A percentile compares a stretch with the other conserved stretches of the same genome.
These are phyloP conservation scores for Gavialis gangeticus DNA, from an alignment of 2,113 vertebrate genomes.

Conservation along the genomic window DNA sequence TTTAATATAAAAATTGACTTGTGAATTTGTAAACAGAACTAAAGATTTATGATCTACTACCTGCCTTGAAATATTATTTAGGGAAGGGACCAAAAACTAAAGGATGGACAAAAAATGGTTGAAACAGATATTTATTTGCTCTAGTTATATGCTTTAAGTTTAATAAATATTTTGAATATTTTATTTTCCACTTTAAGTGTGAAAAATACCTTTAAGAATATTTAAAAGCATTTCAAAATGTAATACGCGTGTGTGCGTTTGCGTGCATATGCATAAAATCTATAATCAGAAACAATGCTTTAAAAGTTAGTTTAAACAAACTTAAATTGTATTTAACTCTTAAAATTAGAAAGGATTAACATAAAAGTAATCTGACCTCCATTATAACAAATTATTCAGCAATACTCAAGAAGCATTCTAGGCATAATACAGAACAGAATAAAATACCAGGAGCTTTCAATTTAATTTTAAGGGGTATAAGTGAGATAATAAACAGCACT, in stretches of 20 bases:
- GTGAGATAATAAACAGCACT: fast-evolving
- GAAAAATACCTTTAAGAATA: fast-evolving
- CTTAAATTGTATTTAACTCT: no score
- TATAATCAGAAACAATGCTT: no score
- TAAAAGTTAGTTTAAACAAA: no score
- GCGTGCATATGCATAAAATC: no score
- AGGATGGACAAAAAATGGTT: not conserved
- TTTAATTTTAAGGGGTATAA: not conserved
- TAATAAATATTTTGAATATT: not conserved
- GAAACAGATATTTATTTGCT: not conserved
- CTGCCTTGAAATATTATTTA: not conserved
- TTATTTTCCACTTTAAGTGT: not conserved
- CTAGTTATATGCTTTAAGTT: not conserved
- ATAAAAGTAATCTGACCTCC: no score
- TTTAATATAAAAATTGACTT: not conserved
- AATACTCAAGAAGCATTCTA: no score
- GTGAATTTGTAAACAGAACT: not conserved
- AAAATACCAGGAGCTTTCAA: no score
- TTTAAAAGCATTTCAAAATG: fast-evolving
- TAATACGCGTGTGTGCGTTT: no score
- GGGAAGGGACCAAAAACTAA: not conserved
- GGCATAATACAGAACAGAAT: no score
- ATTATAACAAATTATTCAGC: no score
- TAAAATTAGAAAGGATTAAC: no score
- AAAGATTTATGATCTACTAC: not conserved